A percentile compares a stretch with the other conserved stretches of the same genome.
Conservation (phyloP, 2,888 invertebrate species). For the Gibbula magus region DNA sequence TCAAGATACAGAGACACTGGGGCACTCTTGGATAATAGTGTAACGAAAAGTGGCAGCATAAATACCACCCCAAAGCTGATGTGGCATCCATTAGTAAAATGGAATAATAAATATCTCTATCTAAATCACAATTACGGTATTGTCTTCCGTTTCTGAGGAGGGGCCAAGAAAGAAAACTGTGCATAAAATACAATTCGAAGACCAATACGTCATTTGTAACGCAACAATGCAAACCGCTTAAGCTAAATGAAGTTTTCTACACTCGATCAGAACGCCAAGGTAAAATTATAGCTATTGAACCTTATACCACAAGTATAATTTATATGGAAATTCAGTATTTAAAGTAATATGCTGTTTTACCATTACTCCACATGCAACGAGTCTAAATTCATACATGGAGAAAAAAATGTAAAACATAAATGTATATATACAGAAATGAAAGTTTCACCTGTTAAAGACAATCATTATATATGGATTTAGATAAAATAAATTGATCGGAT, state of each 20-base stretch:
- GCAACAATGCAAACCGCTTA: not conserved
- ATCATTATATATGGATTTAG: too few relatives aligned
- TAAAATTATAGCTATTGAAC: too few relatives aligned
- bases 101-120: constrained; percentile 2
- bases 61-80: not conserved
- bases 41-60: not conserved
- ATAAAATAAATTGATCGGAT: too few relatives aligned
- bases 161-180: not conserved
- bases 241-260: not conserved
- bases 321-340: not conserved
- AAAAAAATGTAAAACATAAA: too few relatives aligned
- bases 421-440: too few relatives aligned
- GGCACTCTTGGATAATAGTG: not conserved
- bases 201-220: not conserved
- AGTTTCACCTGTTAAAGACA: too few relatives aligned
- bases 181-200: not conserved
- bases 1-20: not conserved
- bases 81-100: constrained; percentile 15
- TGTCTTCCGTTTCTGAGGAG: too few relatives aligned
- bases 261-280: too few relatives aligned
- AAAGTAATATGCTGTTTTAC: too few relatives aligned
- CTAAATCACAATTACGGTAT: not conserved
- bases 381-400: too few relatives aligned
- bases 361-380: too few relatives aligned
- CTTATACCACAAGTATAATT: too few relatives aligned